A percentile compares a stretch with the other conserved stretches of the same genome.
phyloP scores from a whole-genome alignment of 2,797 vertebrate genomes.

The Sebastes aleutianus region DNA sequence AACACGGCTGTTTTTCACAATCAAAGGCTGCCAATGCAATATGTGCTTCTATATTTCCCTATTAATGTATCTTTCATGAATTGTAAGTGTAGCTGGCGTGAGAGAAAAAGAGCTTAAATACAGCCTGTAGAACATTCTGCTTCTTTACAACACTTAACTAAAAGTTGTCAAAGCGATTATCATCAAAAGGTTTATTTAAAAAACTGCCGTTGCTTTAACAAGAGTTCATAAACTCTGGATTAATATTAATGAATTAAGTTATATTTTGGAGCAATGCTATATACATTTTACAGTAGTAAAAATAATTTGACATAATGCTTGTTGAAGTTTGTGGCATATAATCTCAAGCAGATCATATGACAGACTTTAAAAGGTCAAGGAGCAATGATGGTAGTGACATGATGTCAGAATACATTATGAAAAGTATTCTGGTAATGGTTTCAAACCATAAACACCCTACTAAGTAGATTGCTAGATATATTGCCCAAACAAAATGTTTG shows the following conservation, averaged over 20 bases:
- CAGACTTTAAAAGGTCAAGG: background rate
- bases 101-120: background rate
- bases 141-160: background rate
- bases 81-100: background rate
- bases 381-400: background rate
- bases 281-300: background rate
- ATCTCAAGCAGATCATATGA: background rate
- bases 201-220: background rate
- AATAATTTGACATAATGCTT: background rate
- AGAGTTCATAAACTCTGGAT: background rate
- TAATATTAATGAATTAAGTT: background rate
- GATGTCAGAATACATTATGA: background rate
- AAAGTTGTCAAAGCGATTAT: background rate
- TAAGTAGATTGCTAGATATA: background rate
- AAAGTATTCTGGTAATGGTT: background rate
- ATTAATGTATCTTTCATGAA: background rate
- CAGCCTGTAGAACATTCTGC: background rate
- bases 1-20: background rate
- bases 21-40: background rate
- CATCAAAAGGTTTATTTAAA: background rate
- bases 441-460: background rate
- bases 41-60: background rate
- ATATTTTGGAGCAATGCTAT: background rate
- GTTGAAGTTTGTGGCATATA: background rate
- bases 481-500: background rate